These are phyloP conservation scores for Serrognathus titanus DNA, from an alignment of 2,888 invertebrate genomes.

Conservation along the genomic window DNA sequence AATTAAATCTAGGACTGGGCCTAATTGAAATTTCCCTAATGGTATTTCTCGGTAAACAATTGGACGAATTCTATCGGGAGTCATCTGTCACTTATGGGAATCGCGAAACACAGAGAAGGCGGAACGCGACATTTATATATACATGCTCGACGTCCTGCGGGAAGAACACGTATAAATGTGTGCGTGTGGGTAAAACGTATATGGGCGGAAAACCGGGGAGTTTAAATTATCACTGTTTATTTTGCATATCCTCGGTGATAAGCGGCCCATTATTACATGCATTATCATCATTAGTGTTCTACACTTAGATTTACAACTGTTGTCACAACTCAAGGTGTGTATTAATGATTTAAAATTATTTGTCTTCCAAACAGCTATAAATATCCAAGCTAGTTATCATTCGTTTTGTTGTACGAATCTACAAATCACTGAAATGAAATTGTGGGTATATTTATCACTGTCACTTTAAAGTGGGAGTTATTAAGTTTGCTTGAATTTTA, in stretches of 20 bases:
- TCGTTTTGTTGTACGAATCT: too few relatives aligned
- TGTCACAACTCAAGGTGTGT: too few relatives aligned
- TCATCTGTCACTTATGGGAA: constrained; percentile 48
- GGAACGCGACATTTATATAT: constrained; percentile 37
- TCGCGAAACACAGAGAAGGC: constrained; percentile 39
- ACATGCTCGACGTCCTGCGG: constrained; percentile 27
- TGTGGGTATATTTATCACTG: too few relatives aligned
- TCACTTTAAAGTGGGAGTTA: too few relatives aligned
- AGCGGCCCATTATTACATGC: too few relatives aligned
- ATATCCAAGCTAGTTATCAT: too few relatives aligned
- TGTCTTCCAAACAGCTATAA: too few relatives aligned
- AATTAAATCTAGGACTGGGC: constrained; percentile 20
- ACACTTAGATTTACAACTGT: too few relatives aligned
- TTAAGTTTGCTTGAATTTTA: too few relatives aligned
- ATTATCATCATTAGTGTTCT: too few relatives aligned
- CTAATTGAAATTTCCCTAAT: constrained; percentile 51
- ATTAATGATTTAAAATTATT: too few relatives aligned
- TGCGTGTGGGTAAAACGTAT: constrained; percentile 26
- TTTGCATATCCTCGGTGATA: background rate
- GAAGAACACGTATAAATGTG: constrained; percentile 26
- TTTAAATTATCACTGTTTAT: background rate
- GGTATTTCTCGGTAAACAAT: constrained; percentile 49
- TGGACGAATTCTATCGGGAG: constrained; percentile 40
- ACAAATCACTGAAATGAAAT: too few relatives aligned
- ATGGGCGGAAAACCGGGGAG: constrained; percentile 22